Evolutionary conservation across 1,140 invertebrate species (phyloP).

Genomic region (Maniola jurtina): DNA sequence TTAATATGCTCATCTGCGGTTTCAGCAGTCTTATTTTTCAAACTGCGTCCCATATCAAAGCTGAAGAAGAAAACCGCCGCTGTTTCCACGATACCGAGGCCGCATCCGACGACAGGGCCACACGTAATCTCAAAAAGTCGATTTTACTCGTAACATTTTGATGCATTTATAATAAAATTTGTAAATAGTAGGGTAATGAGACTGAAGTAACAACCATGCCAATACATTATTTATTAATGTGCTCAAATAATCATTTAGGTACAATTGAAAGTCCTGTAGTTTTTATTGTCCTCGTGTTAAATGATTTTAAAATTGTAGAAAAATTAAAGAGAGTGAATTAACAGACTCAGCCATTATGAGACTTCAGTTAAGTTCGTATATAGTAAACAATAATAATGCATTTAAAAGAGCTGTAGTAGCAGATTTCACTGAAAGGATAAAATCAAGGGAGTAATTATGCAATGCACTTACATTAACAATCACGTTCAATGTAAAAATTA

Average conservation of each 20-base stretch:
- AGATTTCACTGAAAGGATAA: background rate
- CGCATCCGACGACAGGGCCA: conserved; percentile 57
- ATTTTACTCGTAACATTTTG: conserved; percentile 70
- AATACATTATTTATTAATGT: conserved; percentile 51
- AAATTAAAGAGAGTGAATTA: conserved; percentile 4
- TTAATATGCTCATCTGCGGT: conserved; percentile 90
- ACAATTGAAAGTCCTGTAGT: conserved; percentile 34
- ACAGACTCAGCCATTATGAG: conserved; percentile 21
- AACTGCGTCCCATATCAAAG: conserved; percentile 84
- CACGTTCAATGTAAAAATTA: too few species aligned
- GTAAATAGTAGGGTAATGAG: conserved; percentile 77
- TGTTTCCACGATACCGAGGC: conserved; percentile 67
- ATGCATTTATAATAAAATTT: conserved; percentile 63
- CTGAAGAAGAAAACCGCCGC: conserved; percentile 79
- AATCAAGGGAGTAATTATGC: background rate
- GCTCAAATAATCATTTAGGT: conserved; percentile 48
- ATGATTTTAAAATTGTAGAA: background rate
- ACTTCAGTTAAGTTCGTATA: conserved; percentile 20
- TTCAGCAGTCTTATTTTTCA: conserved; percentile 90
- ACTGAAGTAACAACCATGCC: conserved; percentile 69
- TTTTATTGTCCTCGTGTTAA: conserved; percentile 25
- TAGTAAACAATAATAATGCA: conserved; percentile 5
- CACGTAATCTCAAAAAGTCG: conserved; percentile 73
- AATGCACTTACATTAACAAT: too few species aligned
- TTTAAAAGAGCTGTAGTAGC: background rate